phyloP scores from a whole-genome alignment of 2,888 invertebrate genomes.

The Cephonodes hylas region DNA sequence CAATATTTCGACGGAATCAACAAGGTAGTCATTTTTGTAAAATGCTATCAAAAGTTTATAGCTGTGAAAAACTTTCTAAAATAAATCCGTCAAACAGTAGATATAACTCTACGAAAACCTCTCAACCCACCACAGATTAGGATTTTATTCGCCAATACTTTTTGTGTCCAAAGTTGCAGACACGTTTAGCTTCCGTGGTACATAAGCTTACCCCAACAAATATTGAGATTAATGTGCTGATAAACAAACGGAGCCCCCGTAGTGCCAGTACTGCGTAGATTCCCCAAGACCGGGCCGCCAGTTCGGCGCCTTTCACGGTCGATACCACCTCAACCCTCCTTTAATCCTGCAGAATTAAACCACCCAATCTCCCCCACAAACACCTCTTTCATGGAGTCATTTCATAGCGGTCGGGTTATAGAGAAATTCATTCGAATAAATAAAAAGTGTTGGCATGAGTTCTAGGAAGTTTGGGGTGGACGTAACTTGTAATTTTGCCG shows the following conservation, averaged over 20 bases:
- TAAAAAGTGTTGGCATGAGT: slow-evolving; percentile 14
- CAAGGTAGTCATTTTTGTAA: no score
- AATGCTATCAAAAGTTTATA: neutral
- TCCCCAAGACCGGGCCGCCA: slow-evolving; percentile 40
- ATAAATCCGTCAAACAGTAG: neutral
- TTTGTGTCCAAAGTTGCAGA: slow-evolving; percentile 4
- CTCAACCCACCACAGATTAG: neutral
- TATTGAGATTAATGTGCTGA: slow-evolving; percentile 6
- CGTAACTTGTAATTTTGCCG: slow-evolving; percentile 22
- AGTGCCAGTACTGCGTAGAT: slow-evolving; percentile 5
- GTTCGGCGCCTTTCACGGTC: slow-evolving; percentile 52
- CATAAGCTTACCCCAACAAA: slow-evolving; percentile 8
- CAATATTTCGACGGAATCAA: no score
- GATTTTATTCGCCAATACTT: neutral
- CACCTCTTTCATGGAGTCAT: neutral
- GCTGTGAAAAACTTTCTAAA: neutral
- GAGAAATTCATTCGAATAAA: slow-evolving; percentile 20
- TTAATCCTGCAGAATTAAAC: slow-evolving; percentile 26
- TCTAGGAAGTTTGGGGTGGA: neutral
- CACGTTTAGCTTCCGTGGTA: slow-evolving; percentile 10
- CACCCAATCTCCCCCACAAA: neutral
- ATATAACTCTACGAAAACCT: neutral
- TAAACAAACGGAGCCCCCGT: slow-evolving; percentile 17
- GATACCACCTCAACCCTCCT: slow-evolving; percentile 41
- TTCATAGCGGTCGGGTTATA: slow-evolving; percentile 20